Evolutionary conservation across 1,140 invertebrate genomes (phyloP), one percentile per base, ranked within the genome.

Genomic region (Trichonephila inaurata): DNA sequence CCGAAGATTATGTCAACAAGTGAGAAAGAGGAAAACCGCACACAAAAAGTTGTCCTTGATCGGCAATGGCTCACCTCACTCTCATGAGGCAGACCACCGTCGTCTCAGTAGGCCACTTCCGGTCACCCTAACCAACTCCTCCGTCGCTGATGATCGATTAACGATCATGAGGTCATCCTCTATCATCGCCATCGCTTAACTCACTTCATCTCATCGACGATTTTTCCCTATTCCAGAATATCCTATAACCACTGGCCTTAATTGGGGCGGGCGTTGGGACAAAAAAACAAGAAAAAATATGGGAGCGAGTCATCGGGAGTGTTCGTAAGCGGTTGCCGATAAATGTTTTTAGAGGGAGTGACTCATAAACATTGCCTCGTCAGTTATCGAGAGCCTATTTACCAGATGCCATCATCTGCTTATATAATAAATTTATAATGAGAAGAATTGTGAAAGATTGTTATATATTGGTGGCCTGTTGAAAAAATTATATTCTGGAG

Each of bases 221-320:
- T 33, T 72, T 72, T 72, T 28, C 16, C 28, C 24, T 24, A 72
- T 72, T 72, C 69, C 24, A 24, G 69, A 72, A 72, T 72, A 28
- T 33, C 28, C 24, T 72, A 24, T 14, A 12, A 16, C 69, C 69
- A 10, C 69, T 28, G 12, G 18, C 69, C 69, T 33, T 72, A 72
- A 72, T 72, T 33, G 28, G 69, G 69, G 69, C 69, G 69, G 69
- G 18, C 2, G 69, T 28, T 33, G 16, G 24, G 16, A 28, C 28
- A 2, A 33, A 72, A 28, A 0, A 64, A 64, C 16, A 64, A 64
- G 28, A 72, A 72, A 72, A 72, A 33, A 72, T 12, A 14, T 72
- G n/a, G n/a, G 69, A 72, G 28, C 69, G 69, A 72, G 69, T 72
- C 69, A 72, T 72, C 69, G 69, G 69, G 69, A 72, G 69, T 64